Conservation (phyloP, 2,797 vertebrate species). For the Scleropages formosus region DNA sequence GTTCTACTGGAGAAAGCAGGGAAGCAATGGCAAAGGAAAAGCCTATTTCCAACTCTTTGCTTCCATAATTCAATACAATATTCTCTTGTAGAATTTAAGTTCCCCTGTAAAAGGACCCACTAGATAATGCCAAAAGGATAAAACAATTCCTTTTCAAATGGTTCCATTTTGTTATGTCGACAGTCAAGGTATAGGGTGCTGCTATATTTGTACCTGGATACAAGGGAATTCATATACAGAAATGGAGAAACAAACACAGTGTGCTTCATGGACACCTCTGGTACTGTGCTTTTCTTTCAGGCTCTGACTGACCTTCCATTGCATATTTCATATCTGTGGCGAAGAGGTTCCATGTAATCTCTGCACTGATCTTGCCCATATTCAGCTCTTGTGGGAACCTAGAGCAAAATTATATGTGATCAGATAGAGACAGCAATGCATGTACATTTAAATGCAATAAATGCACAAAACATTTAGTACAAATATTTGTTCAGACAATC, state of each 20-base stretch:
- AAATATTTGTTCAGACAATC: background rate
- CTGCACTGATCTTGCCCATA: slow-evolving; percentile 88
- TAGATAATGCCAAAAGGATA: too few relatives aligned
- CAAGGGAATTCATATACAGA: slow-evolving; percentile 11
- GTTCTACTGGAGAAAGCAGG: too few relatives aligned
- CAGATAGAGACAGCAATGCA: slow-evolving; percentile 41
- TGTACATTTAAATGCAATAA: slow-evolving; percentile 2
- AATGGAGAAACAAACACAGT: slow-evolving; percentile 11
- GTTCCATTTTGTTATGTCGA: too few relatives aligned
- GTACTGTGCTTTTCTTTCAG: background rate
- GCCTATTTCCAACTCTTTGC: too few relatives aligned
- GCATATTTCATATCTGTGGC: slow-evolving; percentile 96
- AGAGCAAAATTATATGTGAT: slow-evolving; percentile 48
- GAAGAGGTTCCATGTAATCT: slow-evolving; percentile 92
- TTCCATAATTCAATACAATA: too few relatives aligned
- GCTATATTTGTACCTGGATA: too few relatives aligned
- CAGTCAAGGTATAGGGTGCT: too few relatives aligned
- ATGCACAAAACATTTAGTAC: background rate
- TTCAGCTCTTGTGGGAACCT: slow-evolving; percentile 97
- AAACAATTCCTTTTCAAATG: too few relatives aligned
- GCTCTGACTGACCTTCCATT: slow-evolving; percentile 84
- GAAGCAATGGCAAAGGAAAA: too few relatives aligned
- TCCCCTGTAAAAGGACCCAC: too few relatives aligned
- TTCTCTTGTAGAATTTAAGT: too few relatives aligned
- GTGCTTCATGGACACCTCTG: background rate